phyloP scores from a whole-genome alignment of 2,797 vertebrate species.

The Tympanoctomys barrerae region DNA sequence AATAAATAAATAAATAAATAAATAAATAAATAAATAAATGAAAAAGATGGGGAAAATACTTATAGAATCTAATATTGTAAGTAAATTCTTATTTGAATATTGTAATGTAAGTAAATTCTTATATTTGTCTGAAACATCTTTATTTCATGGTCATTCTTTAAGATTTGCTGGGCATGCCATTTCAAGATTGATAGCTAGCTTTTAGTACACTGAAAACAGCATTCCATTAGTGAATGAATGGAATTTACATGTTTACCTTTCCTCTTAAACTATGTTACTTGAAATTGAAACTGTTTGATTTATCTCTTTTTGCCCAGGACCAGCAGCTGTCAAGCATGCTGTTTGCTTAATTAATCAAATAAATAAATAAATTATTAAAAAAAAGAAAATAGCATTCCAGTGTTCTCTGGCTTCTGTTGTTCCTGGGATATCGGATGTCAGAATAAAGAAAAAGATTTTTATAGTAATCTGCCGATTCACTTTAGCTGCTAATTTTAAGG shows the following conservation, averaged over 20 bases:
- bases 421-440: constrained; percentile 52
- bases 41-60: too few relatives aligned
- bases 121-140: constrained; percentile 16
- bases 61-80: neutral
- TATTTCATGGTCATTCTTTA: constrained; percentile 48
- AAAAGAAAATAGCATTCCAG: constrained; percentile 42
- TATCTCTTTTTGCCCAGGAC: neutral
- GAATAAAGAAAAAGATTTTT: constrained; percentile 61
- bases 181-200: constrained; percentile 60
- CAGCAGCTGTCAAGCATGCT: neutral
- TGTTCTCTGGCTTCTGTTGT: constrained; percentile 57
- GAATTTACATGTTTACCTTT: neutral
- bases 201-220: constrained; percentile 26
- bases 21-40: too few relatives aligned
- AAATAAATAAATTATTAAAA: too few relatives aligned
- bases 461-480: constrained; percentile 60
- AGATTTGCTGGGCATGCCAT: constrained; percentile 54
- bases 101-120: neutral
- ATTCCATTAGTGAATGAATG: constrained; percentile 38
- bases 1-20: neutral
- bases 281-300: neutral
- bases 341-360: constrained; percentile 23
- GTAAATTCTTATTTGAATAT: neutral
- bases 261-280: neutral
- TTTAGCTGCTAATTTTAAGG: constrained; percentile 55